A percentile compares a stretch with the other conserved stretches of the same genome.
phyloP scores from a whole-genome alignment of 2,113 vertebrate species.

The Passerina amoena region DNA sequence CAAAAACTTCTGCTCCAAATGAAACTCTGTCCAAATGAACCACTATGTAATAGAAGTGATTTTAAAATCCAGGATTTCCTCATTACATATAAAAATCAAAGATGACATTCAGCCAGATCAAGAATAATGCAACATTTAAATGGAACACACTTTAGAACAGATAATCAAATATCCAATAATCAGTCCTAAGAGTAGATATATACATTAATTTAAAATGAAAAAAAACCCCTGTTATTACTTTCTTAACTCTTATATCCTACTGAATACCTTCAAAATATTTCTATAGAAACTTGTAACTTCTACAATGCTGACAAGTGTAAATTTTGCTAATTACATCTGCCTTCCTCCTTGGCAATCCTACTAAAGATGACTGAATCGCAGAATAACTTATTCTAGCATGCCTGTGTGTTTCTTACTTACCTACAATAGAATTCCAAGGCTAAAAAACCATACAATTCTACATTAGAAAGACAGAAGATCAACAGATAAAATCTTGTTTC shows the following conservation, averaged over 20 bases:
- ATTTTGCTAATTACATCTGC: neutral
- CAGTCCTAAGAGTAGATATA: neutral
- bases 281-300: neutral
- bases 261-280: neutral
- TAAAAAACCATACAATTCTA: neutral
- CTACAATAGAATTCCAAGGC: neutral
- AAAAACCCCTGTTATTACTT: neutral
- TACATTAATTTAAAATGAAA: neutral
- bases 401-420: neutral
- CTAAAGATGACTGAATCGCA: neutral
- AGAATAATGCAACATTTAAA: neutral
- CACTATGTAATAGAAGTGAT: neutral
- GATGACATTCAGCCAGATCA: neutral
- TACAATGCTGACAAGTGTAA: neutral
- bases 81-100: neutral
- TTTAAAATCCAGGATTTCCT: neutral
- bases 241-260: neutral
- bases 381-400: neutral
- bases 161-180: neutral
- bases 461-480: neutral
- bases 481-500: neutral
- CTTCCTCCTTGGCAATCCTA: neutral
- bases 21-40: neutral
- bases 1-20: neutral
- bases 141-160: neutral